Percentiles rank a stretch among this genome's conserved stretches.
Conservation (phyloP, 2,113 vertebrate species). For the Meriones unguiculatus region DNA sequence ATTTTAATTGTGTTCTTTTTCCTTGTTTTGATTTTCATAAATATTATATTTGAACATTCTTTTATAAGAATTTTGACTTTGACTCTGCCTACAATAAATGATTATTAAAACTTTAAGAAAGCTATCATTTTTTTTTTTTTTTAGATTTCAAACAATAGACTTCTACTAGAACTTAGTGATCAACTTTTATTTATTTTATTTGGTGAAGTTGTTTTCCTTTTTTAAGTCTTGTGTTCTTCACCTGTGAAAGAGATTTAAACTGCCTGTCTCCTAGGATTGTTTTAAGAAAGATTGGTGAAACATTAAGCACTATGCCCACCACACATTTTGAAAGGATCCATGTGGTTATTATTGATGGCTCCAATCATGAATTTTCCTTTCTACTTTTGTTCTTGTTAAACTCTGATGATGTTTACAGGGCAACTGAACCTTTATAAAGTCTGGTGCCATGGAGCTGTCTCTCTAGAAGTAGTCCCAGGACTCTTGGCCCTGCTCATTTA, state of each 20-base stretch:
- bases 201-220: not conserved
- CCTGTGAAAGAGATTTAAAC: not conserved
- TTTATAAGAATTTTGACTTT: constrained; percentile 20
- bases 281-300: not conserved
- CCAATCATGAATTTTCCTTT: not conserved
- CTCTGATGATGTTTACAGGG: not conserved
- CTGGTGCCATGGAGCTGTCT: not conserved
- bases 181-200: not conserved
- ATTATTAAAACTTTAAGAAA: not conserved
- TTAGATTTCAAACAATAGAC: not conserved
- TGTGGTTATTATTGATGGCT: not conserved
- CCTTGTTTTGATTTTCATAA: not conserved
- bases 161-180: not conserved
- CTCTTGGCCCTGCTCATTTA: not conserved
- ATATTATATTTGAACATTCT: not conserved
- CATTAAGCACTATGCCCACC: not conserved
- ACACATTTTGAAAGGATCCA: not conserved
- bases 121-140: not conserved
- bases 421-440: not conserved
- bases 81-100: not conserved
- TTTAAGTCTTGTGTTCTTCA: not conserved
- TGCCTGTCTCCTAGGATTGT: not conserved
- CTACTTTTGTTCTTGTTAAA: not conserved
- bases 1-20: not conserved
- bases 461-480: not conserved